phyloP scores from a whole-genome alignment of 2,113 vertebrate species.

The Prionailurus bengalensis region DNA sequence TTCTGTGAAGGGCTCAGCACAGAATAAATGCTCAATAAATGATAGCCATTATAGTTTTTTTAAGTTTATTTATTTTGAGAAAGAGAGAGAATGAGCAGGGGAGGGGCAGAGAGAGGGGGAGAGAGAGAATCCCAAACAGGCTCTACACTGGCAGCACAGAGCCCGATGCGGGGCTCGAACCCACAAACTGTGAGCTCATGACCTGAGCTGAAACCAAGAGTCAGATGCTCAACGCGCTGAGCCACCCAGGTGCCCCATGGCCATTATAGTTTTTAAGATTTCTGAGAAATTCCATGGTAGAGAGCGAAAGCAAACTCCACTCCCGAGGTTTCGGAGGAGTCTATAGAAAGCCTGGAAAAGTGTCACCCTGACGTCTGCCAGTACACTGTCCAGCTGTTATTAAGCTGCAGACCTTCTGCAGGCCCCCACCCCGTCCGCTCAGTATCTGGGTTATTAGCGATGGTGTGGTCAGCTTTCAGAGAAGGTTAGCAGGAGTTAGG shows the following conservation, averaged over 20 bases:
- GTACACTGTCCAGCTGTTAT: not conserved
- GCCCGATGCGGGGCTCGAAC: too few relatives aligned
- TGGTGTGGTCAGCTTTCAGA: conserved; percentile 9
- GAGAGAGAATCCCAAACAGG: too few relatives aligned
- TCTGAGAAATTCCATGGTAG: not conserved
- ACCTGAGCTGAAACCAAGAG: too few relatives aligned
- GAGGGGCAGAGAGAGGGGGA: too few relatives aligned
- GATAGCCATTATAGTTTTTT: not conserved
- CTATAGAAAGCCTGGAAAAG: not conserved
- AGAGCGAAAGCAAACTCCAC: not conserved
- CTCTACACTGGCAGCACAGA: too few relatives aligned
- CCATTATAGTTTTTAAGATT: not conserved
- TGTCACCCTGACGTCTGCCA: not conserved
- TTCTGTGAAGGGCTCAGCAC: not conserved
- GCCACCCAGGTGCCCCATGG: not conserved
- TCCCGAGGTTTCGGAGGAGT: not conserved
- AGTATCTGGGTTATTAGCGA: conserved; percentile 4
- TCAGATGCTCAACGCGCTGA: too few relatives aligned
- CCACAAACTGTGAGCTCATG: too few relatives aligned
- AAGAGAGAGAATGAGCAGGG: too few relatives aligned
- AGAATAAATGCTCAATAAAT: not conserved
- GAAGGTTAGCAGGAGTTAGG: conserved; percentile 1
- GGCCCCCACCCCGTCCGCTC: conserved; percentile 19
- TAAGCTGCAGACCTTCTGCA: not conserved
- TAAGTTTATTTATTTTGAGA: too few relatives aligned